Evolutionary conservation across 2,797 vertebrate genomes (phyloP).

Genomic region (Girardinus metallicus): DNA sequence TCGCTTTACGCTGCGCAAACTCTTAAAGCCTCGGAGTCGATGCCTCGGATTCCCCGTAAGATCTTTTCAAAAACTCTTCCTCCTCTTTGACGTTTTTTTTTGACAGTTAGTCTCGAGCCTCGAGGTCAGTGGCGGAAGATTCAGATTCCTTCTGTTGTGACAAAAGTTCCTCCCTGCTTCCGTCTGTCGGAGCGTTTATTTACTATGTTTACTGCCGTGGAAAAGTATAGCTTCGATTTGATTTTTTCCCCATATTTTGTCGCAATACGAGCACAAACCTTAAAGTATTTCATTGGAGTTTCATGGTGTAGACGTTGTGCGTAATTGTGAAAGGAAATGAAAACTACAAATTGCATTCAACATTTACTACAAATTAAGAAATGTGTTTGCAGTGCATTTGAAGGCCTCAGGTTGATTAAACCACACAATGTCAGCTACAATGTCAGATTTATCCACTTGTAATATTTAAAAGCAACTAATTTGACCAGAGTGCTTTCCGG

Average conservation of each 20-base stretch:
- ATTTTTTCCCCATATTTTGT: not conserved
- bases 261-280: not conserved
- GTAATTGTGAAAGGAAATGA: not conserved
- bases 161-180: constrained; percentile 44
- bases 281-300: not conserved
- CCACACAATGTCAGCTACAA: no score
- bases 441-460: not conserved
- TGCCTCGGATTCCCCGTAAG: constrained; percentile 44
- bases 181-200: constrained; percentile 68
- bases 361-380: not conserved
- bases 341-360: not conserved
- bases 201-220: not conserved
- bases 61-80: constrained; percentile 45
- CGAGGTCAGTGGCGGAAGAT: constrained; percentile 60
- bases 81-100: constrained; percentile 28
- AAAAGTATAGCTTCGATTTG: not conserved
- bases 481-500: not conserved
- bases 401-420: not conserved
- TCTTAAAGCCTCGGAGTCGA: constrained; percentile 16
- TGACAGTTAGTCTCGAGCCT: constrained; percentile 34
- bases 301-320: not conserved
- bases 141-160: constrained; percentile 34
- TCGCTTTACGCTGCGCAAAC: constrained; percentile 39
- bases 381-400: not conserved
- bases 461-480: not conserved